Conservation (phyloP, 2,113 vertebrate species). For the Chaenogobius annularis region DNA sequence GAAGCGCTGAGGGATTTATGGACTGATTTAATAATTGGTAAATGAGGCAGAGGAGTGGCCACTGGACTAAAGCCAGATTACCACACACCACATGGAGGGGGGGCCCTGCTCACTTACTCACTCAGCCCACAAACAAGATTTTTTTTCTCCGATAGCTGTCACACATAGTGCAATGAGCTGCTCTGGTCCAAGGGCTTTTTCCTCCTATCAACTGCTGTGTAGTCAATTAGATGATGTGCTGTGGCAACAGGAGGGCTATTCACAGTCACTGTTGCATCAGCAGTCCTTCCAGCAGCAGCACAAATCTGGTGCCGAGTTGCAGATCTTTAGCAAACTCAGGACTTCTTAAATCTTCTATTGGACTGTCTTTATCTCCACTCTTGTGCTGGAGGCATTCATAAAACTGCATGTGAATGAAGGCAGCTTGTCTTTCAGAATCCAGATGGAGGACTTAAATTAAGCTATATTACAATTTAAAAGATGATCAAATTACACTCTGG, state of each 20-base stretch:
- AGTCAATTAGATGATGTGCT: constrained; percentile 62
- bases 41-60: constrained; percentile 25
- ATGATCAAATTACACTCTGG: constrained; percentile 37
- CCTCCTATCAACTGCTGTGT: constrained; percentile 57
- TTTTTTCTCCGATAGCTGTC: constrained; percentile 60
- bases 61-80: constrained; percentile 29
- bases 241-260: constrained; percentile 61
- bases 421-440: background rate
- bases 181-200: constrained; percentile 49
- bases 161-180: constrained; percentile 51
- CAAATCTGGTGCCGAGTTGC: constrained; percentile 27
- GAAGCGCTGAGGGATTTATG: constrained; percentile 17
- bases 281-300: constrained; percentile 24
- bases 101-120: constrained; percentile 31
- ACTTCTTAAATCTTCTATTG: background rate
- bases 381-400: background rate
- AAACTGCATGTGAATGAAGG: background rate
- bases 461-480: constrained; percentile 23
- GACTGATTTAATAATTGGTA: constrained; percentile 38
- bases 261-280: constrained; percentile 60
- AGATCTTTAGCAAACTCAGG: constrained; percentile 4
- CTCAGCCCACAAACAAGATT: constrained; percentile 44
- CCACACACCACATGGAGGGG: constrained; percentile 23
- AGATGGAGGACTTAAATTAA: constrained; percentile 15
- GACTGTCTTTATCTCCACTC: background rate